A percentile compares a stretch with the other conserved stretches of the same genome.
Evolutionary conservation across 2,797 vertebrate genomes (phyloP).

Genomic region (Micrastur ruficollis): DNA sequence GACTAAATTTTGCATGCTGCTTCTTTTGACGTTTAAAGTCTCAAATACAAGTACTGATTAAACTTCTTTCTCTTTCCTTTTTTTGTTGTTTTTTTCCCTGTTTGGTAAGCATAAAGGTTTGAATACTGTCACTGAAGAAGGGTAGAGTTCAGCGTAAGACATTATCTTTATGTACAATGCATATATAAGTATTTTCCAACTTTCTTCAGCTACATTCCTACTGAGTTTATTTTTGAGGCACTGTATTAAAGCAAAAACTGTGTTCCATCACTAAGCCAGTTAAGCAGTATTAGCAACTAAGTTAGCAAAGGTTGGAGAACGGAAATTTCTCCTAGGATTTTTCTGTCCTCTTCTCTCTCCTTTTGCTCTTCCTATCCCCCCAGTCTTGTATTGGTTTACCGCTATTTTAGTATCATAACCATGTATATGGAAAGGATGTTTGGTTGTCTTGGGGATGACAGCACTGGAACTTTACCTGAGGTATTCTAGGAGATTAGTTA

Average conservation of each 20-base stretch:
- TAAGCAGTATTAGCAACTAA: background rate
- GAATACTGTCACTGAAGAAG: background rate
- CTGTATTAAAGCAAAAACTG: background rate
- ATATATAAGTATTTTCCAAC: background rate
- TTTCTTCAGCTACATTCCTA: background rate
- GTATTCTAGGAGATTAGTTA: background rate
- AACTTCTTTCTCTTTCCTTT: fast-evolving
- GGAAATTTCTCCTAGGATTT: background rate
- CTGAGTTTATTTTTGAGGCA: background rate
- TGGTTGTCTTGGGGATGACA: background rate
- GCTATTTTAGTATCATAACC: background rate
- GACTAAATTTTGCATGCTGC: background rate
- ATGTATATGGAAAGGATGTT: background rate
- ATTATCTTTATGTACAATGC: background rate
- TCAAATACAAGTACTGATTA: background rate
- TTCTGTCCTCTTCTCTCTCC: background rate
- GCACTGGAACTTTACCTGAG: background rate
- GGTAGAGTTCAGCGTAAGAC: background rate
- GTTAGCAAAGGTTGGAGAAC: background rate
- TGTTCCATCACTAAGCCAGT: background rate
- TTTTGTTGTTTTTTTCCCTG: background rate
- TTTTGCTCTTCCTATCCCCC: background rate
- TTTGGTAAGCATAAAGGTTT: background rate
- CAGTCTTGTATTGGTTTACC: background rate
- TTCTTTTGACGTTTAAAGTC: background rate